Percentiles rank a stretch among this genome's conserved stretches.
Conservation (phyloP, 1,140 invertebrate genomes). For the Oreohelix idahoensis region DNA sequence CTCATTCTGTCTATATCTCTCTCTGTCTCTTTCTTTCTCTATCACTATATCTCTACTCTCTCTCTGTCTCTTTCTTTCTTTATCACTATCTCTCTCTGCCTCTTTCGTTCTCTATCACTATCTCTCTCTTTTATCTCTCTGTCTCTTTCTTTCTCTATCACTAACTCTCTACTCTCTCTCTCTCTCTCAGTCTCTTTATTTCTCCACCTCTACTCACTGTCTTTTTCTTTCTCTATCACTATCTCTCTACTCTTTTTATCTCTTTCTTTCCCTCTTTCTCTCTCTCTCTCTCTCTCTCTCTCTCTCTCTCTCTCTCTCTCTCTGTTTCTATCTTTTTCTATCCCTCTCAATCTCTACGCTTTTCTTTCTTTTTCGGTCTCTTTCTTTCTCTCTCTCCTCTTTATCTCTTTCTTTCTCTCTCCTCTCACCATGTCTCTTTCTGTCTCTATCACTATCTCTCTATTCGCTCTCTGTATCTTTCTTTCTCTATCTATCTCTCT, state of each 20-base stretch:
- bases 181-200: no score
- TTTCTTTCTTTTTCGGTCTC: background rate
- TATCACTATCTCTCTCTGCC: no score
- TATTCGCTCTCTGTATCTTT: slow-evolving; percentile 9
- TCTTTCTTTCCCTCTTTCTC: slow-evolving; percentile 8
- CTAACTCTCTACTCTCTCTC: no score
- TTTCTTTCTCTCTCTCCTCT: background rate
- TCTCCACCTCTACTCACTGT: no score
- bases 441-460: background rate
- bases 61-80: no score
- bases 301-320: slow-evolving; percentile 25
- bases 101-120: no score
- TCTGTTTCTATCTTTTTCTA: slow-evolving; percentile 12
- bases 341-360: background rate
- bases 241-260: background rate
- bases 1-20: no score
- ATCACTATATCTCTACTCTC: no score
- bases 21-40: no score
- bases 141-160: no score
- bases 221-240: background rate
- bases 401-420: background rate
- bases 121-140: no score
- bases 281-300: background rate
- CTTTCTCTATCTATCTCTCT: slow-evolving; percentile 29
- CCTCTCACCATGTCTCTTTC: background rate